These are phyloP conservation scores for Lepidocyrtoides sp. DNA, from an alignment of 2,888 invertebrate genomes.

Conservation along the genomic window DNA sequence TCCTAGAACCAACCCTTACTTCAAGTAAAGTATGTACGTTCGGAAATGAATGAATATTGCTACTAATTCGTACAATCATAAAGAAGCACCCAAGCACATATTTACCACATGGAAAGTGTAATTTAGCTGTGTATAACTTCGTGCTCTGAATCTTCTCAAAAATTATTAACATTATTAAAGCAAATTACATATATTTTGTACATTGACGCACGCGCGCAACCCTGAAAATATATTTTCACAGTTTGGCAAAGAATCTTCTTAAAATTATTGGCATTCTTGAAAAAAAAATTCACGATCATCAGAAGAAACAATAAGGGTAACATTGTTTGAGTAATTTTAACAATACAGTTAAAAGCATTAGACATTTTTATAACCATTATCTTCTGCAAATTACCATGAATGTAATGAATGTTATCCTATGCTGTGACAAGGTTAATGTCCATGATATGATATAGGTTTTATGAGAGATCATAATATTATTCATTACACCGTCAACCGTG, in stretches of 20 bases:
- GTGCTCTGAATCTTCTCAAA: conserved; percentile 46
- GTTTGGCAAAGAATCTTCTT: conserved; percentile 30
- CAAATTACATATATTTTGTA: conserved; percentile 21
- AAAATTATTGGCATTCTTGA: conserved; percentile 9
- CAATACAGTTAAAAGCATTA: background rate
- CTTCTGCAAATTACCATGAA: background rate
- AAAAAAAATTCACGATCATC: background rate
- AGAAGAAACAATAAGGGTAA: background rate
- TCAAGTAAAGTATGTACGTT: too few relatives aligned
- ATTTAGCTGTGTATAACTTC: background rate
- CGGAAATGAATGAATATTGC: background rate
- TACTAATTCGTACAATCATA: conserved; percentile 26
- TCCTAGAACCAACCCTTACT: background rate
- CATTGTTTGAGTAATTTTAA: background rate
- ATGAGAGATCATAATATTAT: background rate
- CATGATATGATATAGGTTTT: background rate
- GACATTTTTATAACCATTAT: conserved; percentile 3
- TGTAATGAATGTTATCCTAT: background rate
- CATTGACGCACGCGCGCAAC: conserved; percentile 38
- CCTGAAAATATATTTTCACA: conserved; percentile 11
- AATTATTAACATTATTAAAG: conserved; percentile 37
- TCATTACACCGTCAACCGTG: background rate
- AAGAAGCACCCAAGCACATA: background rate
- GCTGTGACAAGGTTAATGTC: conserved; percentile 34
- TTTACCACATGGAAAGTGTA: background rate